Percentiles rank a stretch among this genome's conserved stretches.
phyloP scores from a whole-genome alignment of 1,140 invertebrate genomes.

The Drosophila kurseongensis region DNA sequence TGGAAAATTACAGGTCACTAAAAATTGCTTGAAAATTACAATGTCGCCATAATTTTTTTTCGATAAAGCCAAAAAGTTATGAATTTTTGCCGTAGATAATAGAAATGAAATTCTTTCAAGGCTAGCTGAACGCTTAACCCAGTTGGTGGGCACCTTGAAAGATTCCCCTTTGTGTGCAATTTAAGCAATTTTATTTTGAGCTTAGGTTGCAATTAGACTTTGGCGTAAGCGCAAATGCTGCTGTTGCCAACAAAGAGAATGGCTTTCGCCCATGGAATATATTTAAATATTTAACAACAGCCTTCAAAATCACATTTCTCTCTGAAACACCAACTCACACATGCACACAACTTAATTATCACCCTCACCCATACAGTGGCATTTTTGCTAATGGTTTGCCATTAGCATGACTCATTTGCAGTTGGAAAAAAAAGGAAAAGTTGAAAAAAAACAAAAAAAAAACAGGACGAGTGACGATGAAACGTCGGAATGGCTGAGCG shows the following conservation, averaged over 20 bases:
- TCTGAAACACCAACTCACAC: constrained; percentile 40
- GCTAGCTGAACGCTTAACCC: constrained; percentile 3
- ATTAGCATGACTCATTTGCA: constrained; percentile 83
- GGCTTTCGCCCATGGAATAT: constrained; percentile 57
- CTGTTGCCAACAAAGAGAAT: constrained; percentile 7
- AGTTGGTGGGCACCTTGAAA: constrained; percentile 48
- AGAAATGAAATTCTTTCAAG: constrained; percentile 17
- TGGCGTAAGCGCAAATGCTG: constrained; percentile 52
- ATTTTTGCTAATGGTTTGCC: constrained; percentile 80
- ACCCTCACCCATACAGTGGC: constrained; percentile 54
- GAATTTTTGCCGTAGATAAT: neutral
- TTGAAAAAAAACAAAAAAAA: neutral
- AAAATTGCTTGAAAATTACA: too few relatives aligned
- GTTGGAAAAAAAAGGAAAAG: constrained; percentile 45
- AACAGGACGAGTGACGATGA: constrained; percentile 18
- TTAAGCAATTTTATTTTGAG: constrained; percentile 60
- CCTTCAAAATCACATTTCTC: constrained; percentile 82
- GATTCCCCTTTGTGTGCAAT: constrained; percentile 40
- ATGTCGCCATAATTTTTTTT: neutral
- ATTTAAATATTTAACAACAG: constrained; percentile 81
- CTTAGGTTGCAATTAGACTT: constrained; percentile 68
- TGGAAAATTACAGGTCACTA: too few relatives aligned
- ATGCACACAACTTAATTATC: constrained; percentile 49
- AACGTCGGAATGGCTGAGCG: constrained; percentile 51
- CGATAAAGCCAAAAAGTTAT: too few relatives aligned